Percentiles rank a stretch among this genome's conserved stretches.
These are phyloP conservation scores for Cerastoderma edule DNA, from an alignment of 2,888 invertebrate species.

Conservation along the genomic window DNA sequence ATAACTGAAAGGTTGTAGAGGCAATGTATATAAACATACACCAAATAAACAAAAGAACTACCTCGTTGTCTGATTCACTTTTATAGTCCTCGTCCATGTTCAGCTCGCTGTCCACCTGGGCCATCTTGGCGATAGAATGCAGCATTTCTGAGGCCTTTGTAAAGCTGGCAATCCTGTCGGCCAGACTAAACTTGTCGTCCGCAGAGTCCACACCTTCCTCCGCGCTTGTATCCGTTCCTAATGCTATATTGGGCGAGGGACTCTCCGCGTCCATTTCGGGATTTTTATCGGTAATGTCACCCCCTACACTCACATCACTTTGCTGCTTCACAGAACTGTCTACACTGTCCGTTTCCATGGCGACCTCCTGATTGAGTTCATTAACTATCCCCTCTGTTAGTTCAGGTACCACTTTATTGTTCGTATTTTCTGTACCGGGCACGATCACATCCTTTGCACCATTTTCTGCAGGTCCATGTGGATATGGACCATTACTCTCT, in stretches of 20 bases:
- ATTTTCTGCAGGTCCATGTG: too few species aligned
- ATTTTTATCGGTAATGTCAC: constrained; percentile 8
- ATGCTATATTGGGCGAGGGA: constrained; percentile 43
- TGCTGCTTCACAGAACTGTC: neutral
- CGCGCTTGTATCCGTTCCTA: constrained; percentile 14
- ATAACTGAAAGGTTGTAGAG: too few species aligned
- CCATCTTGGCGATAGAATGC: constrained; percentile 53
- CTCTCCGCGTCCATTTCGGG: constrained; percentile 44
- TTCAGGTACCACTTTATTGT: too few species aligned
- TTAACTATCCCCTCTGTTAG: neutral
- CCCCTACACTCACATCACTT: constrained; percentile 9
- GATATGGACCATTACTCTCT: neutral
- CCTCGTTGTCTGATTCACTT: constrained; percentile 50
- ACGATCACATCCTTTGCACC: too few species aligned
- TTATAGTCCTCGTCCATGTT: constrained; percentile 58
- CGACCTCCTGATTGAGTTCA: neutral
- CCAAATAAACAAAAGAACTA: too few species aligned
- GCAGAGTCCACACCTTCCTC: constrained; percentile 27
- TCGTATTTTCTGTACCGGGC: too few species aligned
- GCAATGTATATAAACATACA: too few species aligned
- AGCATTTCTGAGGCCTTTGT: constrained; percentile 60
- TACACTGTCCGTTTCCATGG: constrained; percentile 18
- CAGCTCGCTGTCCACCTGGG: constrained; percentile 52
- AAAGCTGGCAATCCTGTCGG: constrained; percentile 53
- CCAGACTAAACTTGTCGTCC: constrained; percentile 41